These are phyloP conservation scores for Perca fluviatilis DNA, from an alignment of 2,113 vertebrate species.

Conservation along the genomic window DNA sequence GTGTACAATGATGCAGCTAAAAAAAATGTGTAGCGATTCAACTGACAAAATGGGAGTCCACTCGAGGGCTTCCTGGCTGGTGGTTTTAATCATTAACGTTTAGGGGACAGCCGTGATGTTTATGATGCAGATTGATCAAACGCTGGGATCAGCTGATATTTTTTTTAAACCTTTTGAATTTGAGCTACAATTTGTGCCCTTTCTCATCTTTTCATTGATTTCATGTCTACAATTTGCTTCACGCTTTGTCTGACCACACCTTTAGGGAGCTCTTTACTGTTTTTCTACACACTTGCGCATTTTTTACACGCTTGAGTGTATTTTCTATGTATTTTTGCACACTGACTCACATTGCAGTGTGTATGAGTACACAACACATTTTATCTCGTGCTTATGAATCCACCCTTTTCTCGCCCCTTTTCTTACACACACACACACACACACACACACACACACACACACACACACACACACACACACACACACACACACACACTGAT, in stretches of 20 bases:
- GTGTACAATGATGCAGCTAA: neutral
- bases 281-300: neutral
- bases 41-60: neutral
- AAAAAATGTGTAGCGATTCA: neutral
- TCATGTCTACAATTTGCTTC: neutral
- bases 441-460: neutral
- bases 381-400: neutral
- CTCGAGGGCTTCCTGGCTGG: neutral
- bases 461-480: neutral
- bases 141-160: too few species aligned
- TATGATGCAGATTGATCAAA: neutral
- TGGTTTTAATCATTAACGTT: neutral
- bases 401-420: neutral
- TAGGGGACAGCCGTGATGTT: neutral
- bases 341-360: too few species aligned
- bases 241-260: neutral
- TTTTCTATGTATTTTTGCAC: too few species aligned
- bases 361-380: neutral
- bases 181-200: too few species aligned
- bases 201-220: neutral
- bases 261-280: neutral
- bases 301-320: neutral
- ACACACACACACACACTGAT: conserved; percentile 9
- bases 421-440: too few species aligned
- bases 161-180: neutral